Evolutionary conservation across 2,888 invertebrate species (phyloP), one percentile per base, ranked within the genome.

Genomic region (Hermodice carunculata): DNA sequence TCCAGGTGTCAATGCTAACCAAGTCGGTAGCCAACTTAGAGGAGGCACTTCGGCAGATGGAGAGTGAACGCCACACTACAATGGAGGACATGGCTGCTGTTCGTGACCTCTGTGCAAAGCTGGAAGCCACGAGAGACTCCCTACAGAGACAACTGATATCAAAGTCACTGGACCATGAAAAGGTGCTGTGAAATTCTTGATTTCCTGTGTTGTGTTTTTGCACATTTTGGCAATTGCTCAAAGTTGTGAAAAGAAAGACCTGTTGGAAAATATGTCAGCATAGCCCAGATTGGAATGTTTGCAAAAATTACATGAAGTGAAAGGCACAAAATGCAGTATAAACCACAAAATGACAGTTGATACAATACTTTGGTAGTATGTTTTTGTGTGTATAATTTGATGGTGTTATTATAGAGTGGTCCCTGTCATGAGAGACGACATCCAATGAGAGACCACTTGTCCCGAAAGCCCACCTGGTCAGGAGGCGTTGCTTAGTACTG

Each of bases 71-170:
- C 72, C 79, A 82, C 61, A 74, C 74, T n/a, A 66, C 84, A 6
- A 73, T 81, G 32, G 75, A 78, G 34, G 86, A 86, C 66, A 70
- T 86, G 43, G 75, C 80, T 0, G 81, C 86, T 8, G 79, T 84
- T 1, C 74, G 85, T 29, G 85, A 86, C 67, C 78, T 86, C 26
- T 84, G 84, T 68, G 76, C 82, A 19, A 74, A 81, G 32, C 77
- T 86, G 11, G 86, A 86, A 73, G 77, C 77, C 0, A 77, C 76
- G 29, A 86, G 85, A 67, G 86, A 86, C 44, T 75, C 78, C 1
- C 70, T 85, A 37, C 83, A 83, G 69, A 73, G 84, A 31, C 83
- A 85, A 61, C 71, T 86, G 32, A 78, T 82, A 19, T 75, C 78
- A n/a, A 71, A 80, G 26, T 77, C 78, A 44, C 73, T 83, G 40